Evolutionary conservation across 2,113 vertebrate genomes (phyloP).

Genomic region (Bubalus kerabau): DNA sequence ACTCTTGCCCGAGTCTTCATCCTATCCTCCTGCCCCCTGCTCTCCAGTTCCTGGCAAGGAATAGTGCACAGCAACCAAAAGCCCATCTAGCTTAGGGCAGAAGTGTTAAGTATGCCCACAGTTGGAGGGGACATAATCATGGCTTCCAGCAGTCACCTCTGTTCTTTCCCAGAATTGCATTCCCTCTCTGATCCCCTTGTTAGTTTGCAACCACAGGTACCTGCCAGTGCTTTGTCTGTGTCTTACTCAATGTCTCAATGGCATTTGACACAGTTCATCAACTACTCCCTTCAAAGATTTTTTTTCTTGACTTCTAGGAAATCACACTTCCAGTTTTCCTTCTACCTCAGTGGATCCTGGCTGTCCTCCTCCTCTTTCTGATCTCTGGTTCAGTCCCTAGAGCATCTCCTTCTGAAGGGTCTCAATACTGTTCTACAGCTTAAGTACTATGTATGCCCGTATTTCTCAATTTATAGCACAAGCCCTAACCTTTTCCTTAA

Average conservation of each 20-base stretch:
- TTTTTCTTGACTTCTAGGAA: not conserved
- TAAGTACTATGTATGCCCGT: not conserved
- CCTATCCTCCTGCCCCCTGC: not conserved
- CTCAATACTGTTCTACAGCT: not conserved
- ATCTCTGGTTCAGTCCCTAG: not conserved
- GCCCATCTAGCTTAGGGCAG: not conserved
- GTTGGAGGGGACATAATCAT: not conserved
- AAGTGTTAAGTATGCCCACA: not conserved
- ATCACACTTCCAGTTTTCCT: not conserved
- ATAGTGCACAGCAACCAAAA: not conserved
- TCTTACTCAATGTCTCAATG: not conserved
- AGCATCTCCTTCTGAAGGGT: not conserved
- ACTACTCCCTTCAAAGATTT: not conserved
- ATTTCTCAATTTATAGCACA: not conserved
- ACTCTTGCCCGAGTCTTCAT: not conserved
- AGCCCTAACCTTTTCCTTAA: not conserved
- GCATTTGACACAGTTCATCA: not conserved
- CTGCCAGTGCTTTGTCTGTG: rapidly evolving
- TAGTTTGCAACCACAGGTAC: not conserved
- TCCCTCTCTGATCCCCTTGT: not conserved
- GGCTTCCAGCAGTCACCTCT: not conserved
- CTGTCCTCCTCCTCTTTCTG: not conserved
- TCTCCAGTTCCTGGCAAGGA: not conserved
- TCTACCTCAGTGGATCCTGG: not conserved
- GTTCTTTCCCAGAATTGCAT: not conserved